phyloP scores from a whole-genome alignment of 2,888 invertebrate genomes.

The Bombylius major region DNA sequence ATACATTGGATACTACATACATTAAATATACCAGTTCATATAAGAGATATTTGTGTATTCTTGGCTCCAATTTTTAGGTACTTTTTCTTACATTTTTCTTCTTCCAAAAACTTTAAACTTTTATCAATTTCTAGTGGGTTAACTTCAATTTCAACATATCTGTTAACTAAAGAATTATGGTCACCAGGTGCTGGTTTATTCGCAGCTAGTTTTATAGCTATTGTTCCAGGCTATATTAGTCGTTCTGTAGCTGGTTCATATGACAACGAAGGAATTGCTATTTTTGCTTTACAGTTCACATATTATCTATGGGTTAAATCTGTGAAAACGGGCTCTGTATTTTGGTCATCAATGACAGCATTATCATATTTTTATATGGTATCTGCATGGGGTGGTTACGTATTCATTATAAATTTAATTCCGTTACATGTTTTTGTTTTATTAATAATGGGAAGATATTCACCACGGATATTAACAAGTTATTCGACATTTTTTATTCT shows the following conservation, averaged over 20 bases:
- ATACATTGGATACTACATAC: constrained; percentile 88
- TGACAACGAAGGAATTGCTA: constrained; percentile 99
- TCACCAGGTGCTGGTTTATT: constrained; percentile 91
- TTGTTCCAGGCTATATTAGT: constrained; percentile 97
- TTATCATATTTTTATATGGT: constrained; percentile 99
- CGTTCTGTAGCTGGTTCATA: constrained; percentile 98
- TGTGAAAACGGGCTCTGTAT: constrained; percentile 93
- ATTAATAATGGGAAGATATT: constrained; percentile 89
- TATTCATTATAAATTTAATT: constrained; percentile 98
- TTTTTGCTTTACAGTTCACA: constrained; percentile 97
- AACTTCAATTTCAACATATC: constrained; percentile 94
- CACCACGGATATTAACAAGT: constrained; percentile 82
- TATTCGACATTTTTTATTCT: constrained; percentile 96
- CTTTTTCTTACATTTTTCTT: neutral
- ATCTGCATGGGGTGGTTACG: constrained; percentile 99
- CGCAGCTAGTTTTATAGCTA: constrained; percentile 97
- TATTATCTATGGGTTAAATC: constrained; percentile 98
- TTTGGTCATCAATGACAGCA: constrained; percentile 90
- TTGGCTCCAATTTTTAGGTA: constrained; percentile 93
- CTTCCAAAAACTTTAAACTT: too few species aligned
- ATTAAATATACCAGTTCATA: constrained; percentile 93
- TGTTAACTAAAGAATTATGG: constrained; percentile 96
- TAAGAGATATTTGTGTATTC: constrained; percentile 97
- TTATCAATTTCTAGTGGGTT: constrained; percentile 62
- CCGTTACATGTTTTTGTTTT: constrained; percentile 94